Evolutionary conservation across 2,797 vertebrate genomes (phyloP), one percentile per base, ranked within the genome.

Genomic region (Vultur gryphus): DNA sequence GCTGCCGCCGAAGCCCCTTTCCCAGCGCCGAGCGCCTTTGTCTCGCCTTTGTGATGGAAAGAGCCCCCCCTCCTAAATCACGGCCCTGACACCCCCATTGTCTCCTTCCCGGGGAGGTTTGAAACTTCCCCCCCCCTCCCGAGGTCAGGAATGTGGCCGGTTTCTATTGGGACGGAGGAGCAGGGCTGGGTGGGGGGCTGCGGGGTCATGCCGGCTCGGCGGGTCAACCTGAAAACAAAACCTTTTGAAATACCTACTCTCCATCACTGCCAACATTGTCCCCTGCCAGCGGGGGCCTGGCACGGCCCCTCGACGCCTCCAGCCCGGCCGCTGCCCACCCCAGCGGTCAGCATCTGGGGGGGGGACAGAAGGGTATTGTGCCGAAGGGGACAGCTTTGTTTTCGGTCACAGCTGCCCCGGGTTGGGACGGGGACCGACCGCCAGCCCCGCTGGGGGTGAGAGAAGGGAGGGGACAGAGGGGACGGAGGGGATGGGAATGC

Each of bases 261-360:
- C 97, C 98, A 98, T 98, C 98, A 98, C 98, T 98, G 98, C 98
- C 97, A 98, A 98, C 97, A 98, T 98, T 98, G 98, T 98, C 97
- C 97, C 94, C 97, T 98, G 98, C 98, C 98, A 98, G 98, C 98
- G 96, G 98, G 98, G 97, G 98, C 98, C 98, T 98, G 98, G 98
- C 98, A 98, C 98, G 79, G 97, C 97, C 98, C 97, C 94, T 97
- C 95, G 89, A 97, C 96, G 97, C 97, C 98, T 98, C 97, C 95
- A 97, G 95, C 97, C 97, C 81, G 90, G 98, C 97, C 97, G 83
- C 98, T 97, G 98, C 97, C 98, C 98, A 97, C 96, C 93, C 90
- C 97, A 95, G 93, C 81, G 72, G 98, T 98, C 97, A 79, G 97
- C 98, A 98, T 98, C 98, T 98, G 97, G 97, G 97, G 94, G 96